Evolutionary conservation across 2,888 invertebrate genomes (phyloP).

Genomic region (Andrena praecox): DNA sequence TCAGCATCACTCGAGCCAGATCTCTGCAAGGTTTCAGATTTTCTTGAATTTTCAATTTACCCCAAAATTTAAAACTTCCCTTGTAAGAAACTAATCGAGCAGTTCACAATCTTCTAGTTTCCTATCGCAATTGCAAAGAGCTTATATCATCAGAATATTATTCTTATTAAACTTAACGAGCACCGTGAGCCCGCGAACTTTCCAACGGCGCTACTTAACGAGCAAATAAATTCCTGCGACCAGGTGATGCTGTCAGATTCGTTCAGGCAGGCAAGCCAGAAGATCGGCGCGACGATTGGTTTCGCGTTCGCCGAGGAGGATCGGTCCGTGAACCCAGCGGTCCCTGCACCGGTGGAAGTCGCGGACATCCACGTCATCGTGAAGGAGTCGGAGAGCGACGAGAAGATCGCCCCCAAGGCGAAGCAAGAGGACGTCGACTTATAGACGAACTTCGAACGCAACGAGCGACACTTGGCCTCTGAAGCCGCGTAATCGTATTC

Average conservation of each 20-base stretch:
- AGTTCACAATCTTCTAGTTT: too few relatives aligned
- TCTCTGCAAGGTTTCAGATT: too few relatives aligned
- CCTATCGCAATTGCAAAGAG: too few relatives aligned
- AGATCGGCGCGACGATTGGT: slow-evolving; percentile 94
- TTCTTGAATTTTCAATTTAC: not conserved
- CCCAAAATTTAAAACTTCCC: not conserved
- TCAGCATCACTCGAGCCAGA: too few relatives aligned
- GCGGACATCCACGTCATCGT: slow-evolving; percentile 80
- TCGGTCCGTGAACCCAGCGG: slow-evolving; percentile 82
- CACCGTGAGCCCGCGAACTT: too few relatives aligned
- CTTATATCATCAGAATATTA: too few relatives aligned
- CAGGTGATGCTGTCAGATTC: slow-evolving; percentile 90
- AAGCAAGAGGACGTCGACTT: slow-evolving; percentile 80
- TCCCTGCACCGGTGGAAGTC: slow-evolving; percentile 80
- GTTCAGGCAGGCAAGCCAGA: slow-evolving; percentile 93
- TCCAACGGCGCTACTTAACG: too few relatives aligned
- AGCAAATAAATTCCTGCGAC: not conserved
- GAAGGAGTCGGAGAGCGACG: slow-evolving; percentile 70
- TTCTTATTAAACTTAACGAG: too few relatives aligned
- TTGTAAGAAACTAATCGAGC: not conserved
- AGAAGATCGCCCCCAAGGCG: slow-evolving; percentile 77
- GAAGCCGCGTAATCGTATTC: too few relatives aligned
- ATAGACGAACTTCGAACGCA: slow-evolving; percentile 57
- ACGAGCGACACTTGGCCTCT: too few relatives aligned
- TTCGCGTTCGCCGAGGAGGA: slow-evolving; percentile 90